These are phyloP conservation scores for Halcyon malimbica DNA, from an alignment of 2,113 vertebrate species.

Conservation along the genomic window DNA sequence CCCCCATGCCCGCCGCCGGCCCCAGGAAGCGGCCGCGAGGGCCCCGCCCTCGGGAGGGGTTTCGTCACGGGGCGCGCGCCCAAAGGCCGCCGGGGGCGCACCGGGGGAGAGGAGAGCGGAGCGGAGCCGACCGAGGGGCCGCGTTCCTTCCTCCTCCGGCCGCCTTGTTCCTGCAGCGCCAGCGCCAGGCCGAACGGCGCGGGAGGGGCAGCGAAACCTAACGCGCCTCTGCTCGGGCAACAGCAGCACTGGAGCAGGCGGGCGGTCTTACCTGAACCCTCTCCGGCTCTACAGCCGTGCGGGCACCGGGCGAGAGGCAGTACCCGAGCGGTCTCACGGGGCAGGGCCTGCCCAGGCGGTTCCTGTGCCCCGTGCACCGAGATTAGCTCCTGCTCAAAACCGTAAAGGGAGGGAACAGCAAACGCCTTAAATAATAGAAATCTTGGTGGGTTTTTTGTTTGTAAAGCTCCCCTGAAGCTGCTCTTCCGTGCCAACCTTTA, in stretches of 20 bases:
- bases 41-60: not conserved
- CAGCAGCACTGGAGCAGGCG: not conserved
- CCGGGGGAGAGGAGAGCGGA: too few relatives aligned
- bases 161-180: fast-evolving
- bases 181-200: fast-evolving
- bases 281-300: not conserved
- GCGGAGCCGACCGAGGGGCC: fast-evolving
- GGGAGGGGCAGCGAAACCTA: fast-evolving
- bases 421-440: not conserved
- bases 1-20: too few relatives aligned
- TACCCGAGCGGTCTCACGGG: not conserved
- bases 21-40: not conserved
- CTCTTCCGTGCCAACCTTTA: not conserved
- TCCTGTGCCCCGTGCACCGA: not conserved
- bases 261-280: not conserved
- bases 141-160: too few relatives aligned
- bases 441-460: not conserved
- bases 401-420: not conserved
- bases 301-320: not conserved
- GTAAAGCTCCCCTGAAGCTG: not conserved
- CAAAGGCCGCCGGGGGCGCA: not conserved
- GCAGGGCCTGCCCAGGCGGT: too few relatives aligned
- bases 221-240: fast-evolving
- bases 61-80: not conserved
- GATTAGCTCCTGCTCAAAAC: not conserved